Base-by-base conservation (phyloP, 2,113 vertebrate species). In the Boulengeromyrus knoepffleri region DNA sequence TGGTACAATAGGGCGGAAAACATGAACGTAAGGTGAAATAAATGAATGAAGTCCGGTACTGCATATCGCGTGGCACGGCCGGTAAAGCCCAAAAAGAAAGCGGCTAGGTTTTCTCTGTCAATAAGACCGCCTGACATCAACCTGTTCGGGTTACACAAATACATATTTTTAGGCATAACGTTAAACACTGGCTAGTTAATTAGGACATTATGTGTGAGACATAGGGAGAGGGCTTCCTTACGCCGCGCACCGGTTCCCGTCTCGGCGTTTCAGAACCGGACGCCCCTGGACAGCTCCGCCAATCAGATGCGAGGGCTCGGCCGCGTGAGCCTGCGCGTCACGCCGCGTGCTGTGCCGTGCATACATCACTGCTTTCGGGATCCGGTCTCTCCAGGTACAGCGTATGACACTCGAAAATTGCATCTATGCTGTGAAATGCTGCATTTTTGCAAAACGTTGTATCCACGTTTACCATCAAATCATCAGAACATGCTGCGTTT, bases 281-380 rank as follows among this genome's bases (percentile, higher is more conserved):
- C n/a, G 80, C 88, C 85, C 31, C 49, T 93, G 95, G 94, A 96
- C 95, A 96, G 96, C 94, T 95, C 95, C 94, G 31, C 95, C 95
- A 96, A 96, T 96, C 94, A 92, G 90, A 31, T 0, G 62, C 85
- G 31, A 0, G 45, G 0, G 27, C 39, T 5, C 3, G 24, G 89
- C 6, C 91, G 91, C 94, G 93, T 94, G 93, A 94, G 89, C 46
- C 56, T 2, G 21, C 52, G 83, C 92, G 92, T 92, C 92, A 91
- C 47, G 45, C 42, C 42, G 31, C 36, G 46, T 21, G 10, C 85
- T 88, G 36, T 42, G 87, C 56, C 42, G 24, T 13, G 1, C 24
- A 19, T 88, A 52, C 83, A 19, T 70, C 85, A 66, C 56, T 3
- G 27, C n/a, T 36, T 31, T 62, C 36, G 5, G 42, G 80, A 84